Evolutionary conservation across 2,797 vertebrate species (phyloP).

Genomic region (Scolopax bukidnonensis): DNA sequence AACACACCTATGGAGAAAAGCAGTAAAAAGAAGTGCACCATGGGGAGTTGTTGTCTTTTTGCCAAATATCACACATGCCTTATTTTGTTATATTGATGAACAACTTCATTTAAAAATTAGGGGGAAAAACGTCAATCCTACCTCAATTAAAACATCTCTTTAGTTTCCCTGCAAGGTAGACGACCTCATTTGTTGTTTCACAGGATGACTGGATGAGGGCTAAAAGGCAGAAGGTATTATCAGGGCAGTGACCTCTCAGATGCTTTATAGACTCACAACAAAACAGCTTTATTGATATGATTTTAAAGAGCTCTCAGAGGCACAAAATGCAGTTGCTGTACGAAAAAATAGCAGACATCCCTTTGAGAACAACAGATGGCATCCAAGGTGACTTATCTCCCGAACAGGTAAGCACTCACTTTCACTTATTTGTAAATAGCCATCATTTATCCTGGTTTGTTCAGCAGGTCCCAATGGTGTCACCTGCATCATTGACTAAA

Average conservation of each 20-base stretch:
- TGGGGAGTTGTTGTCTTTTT: neutral
- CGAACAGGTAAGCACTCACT: slow-evolving; percentile 57
- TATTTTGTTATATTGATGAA: neutral
- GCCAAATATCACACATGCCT: neutral
- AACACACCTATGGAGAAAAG: neutral
- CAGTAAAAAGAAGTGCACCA: neutral
- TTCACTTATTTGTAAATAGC: slow-evolving; percentile 73
- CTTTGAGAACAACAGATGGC: slow-evolving; percentile 79
- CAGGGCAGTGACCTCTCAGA: slow-evolving; percentile 36
- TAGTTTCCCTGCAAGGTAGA: slow-evolving; percentile 33
- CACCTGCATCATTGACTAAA: slow-evolving; percentile 52
- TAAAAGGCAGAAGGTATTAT: slow-evolving; percentile 63
- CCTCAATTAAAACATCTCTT: slow-evolving; percentile 48
- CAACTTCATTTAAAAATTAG: neutral
- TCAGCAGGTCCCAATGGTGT: slow-evolving; percentile 55
- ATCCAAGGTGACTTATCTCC: slow-evolving; percentile 80
- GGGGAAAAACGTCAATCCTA: fast-evolving
- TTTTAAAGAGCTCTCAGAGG: slow-evolving; percentile 74
- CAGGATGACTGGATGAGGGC: slow-evolving; percentile 39
- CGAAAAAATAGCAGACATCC: slow-evolving; percentile 77
- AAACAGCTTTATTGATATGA: slow-evolving; percentile 76
- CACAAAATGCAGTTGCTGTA: slow-evolving; percentile 65
- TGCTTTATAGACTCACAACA: slow-evolving; percentile 72
- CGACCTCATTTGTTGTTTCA: slow-evolving; percentile 32
- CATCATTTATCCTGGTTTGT: slow-evolving; percentile 76